Evolutionary conservation across 2,113 vertebrate genomes (phyloP).

Genomic region (Oryctolagus cuniculus): mOryCun1.1 NC_091433.1:98730501-98731000

Average conservation of each 20-base stretch:
- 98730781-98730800: not conserved
- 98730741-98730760: not conserved
- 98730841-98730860: too few relatives aligned
- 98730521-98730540: not conserved
- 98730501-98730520: not conserved
- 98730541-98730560: not conserved
- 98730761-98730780: slow-evolving; percentile 20
- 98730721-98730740: not conserved
- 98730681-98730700: not conserved
- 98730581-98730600: not conserved
- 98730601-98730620: not conserved
- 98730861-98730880: too few relatives aligned
- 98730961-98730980: too few relatives aligned
- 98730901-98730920: too few relatives aligned
- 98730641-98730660: not conserved
- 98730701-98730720: not conserved
- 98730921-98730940: too few relatives aligned
- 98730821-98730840: not conserved
- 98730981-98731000: too few relatives aligned
- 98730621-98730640: not conserved
- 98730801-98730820: not conserved
- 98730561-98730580: not conserved
- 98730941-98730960: too few relatives aligned
- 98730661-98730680: not conserved
- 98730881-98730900: too few relatives aligned